A percentile compares a stretch with the other conserved stretches of the same genome.
These are phyloP conservation scores for Strigops habroptila DNA, from an alignment of 2,113 vertebrate species.

Conservation along the genomic window DNA sequence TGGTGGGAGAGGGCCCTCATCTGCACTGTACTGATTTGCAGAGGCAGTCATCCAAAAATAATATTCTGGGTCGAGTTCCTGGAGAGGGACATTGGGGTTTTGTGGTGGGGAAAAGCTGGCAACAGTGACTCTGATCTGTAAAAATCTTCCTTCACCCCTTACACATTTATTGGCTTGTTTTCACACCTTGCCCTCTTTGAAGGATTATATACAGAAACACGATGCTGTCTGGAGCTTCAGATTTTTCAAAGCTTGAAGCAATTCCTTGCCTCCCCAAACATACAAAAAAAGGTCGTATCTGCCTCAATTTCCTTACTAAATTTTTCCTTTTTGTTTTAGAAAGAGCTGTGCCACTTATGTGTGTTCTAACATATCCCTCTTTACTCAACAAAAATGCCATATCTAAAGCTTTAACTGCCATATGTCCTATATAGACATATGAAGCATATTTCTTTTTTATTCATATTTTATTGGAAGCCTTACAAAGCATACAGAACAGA, in stretches of 20 bases:
- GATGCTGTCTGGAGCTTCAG: background rate
- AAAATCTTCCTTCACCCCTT: slow-evolving; percentile 51
- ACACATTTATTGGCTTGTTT: slow-evolving; percentile 45
- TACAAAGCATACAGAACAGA: slow-evolving; percentile 65
- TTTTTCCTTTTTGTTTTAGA: background rate
- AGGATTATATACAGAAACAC: background rate
- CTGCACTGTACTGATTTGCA: slow-evolving; percentile 20
- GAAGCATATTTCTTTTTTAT: slow-evolving; percentile 57
- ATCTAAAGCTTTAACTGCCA: slow-evolving; percentile 35
- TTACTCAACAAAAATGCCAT: slow-evolving; percentile 29
- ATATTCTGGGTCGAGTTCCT: slow-evolving; percentile 63
- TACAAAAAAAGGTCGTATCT: background rate
- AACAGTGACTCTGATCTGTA: slow-evolving; percentile 47
- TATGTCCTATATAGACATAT: slow-evolving; percentile 32
- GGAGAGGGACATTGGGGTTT: slow-evolving; percentile 65
- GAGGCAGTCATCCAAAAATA: slow-evolving; percentile 56
- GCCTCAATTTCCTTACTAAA: background rate
- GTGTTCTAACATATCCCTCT: slow-evolving; percentile 7
- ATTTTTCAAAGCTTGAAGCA: slow-evolving; percentile 17
- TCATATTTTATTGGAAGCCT: slow-evolving; percentile 59
- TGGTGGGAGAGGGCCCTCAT: background rate
- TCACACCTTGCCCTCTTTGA: slow-evolving; percentile 48
- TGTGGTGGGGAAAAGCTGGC: slow-evolving; percentile 56
- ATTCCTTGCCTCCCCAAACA: background rate
- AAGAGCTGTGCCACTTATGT: background rate